These are phyloP conservation scores for Trissolcus basalis DNA, from an alignment of 1,140 invertebrate genomes.

Conservation along the genomic window DNA sequence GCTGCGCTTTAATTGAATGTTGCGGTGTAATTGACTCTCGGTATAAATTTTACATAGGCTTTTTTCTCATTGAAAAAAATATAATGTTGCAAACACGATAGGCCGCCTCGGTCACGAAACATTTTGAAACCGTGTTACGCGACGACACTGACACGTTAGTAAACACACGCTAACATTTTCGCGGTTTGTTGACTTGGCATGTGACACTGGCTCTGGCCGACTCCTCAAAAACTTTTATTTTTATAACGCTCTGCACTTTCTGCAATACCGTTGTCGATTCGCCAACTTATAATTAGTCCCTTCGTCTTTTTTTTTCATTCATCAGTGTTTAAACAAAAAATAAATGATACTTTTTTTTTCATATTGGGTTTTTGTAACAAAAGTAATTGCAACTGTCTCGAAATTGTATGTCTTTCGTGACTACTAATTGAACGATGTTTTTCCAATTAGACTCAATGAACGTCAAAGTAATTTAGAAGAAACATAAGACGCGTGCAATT, in stretches of 20 bases:
- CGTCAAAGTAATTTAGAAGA: constrained; percentile 18
- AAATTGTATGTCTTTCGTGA: neutral
- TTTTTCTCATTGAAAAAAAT: constrained; percentile 38
- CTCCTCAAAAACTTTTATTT: constrained; percentile 45
- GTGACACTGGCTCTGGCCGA: constrained; percentile 53
- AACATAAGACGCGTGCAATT: constrained; percentile 21
- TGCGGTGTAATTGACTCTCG: constrained; percentile 37
- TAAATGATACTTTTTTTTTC: no score
- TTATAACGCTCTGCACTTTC: neutral
- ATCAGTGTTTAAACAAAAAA: no score
- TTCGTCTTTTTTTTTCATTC: no score
- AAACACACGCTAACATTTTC: constrained; percentile 60
- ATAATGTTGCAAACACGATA: constrained; percentile 60
- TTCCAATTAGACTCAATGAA: constrained; percentile 32
- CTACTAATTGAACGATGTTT: neutral
- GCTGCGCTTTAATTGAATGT: constrained; percentile 51
- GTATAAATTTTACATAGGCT: constrained; percentile 36
- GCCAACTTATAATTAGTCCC: constrained; percentile 48
- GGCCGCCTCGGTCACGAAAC: constrained; percentile 66
- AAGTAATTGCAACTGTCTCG: no score
- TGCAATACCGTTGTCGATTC: constrained; percentile 22
- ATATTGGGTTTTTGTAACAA: no score
- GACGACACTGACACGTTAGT: constrained; percentile 63
- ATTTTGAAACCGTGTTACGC: constrained; percentile 56
- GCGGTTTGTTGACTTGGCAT: constrained; percentile 58